phyloP scores from a whole-genome alignment of 2,113 vertebrate species.

The Oreochromis niloticus region DNA sequence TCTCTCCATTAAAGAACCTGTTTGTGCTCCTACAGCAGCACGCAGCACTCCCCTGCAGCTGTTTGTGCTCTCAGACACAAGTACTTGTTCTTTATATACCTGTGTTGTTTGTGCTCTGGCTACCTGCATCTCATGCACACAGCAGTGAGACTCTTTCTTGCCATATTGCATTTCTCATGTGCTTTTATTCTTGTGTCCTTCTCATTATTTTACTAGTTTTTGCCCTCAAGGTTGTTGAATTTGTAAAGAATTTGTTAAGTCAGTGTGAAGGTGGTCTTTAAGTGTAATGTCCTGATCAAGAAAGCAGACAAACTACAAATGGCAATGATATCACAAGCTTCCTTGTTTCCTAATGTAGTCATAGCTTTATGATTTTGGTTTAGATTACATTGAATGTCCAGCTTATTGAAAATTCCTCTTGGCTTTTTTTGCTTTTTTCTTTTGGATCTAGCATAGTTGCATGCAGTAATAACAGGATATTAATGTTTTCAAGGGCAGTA shows the following conservation, averaged over 20 bases:
- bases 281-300: not conserved
- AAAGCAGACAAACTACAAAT: not conserved
- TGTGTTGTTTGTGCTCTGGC: not conserved
- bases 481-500: not conserved
- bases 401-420: not conserved
- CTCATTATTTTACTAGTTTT: not conserved
- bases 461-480: not conserved
- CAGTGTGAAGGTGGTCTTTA: not conserved
- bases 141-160: not conserved
- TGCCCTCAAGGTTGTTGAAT: not conserved
- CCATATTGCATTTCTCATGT: not conserved
- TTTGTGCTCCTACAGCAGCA: slow-evolving; percentile 35
- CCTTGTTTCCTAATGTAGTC: not conserved
- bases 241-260: not conserved
- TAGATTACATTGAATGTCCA: not conserved
- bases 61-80: slow-evolving; percentile 40
- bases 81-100: slow-evolving; percentile 49
- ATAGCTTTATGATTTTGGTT: not conserved
- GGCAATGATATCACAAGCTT: not conserved
- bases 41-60: slow-evolving; percentile 35
- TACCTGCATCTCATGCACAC: slow-evolving; percentile 2
- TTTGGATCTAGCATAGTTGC: not conserved
- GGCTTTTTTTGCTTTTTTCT: not conserved
- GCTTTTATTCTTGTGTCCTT: not conserved
- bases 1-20: slow-evolving; percentile 61